These are phyloP conservation scores for Brachypodius melanocephalos DNA, from an alignment of 2,113 vertebrate genomes.

Conservation along the genomic window DNA sequence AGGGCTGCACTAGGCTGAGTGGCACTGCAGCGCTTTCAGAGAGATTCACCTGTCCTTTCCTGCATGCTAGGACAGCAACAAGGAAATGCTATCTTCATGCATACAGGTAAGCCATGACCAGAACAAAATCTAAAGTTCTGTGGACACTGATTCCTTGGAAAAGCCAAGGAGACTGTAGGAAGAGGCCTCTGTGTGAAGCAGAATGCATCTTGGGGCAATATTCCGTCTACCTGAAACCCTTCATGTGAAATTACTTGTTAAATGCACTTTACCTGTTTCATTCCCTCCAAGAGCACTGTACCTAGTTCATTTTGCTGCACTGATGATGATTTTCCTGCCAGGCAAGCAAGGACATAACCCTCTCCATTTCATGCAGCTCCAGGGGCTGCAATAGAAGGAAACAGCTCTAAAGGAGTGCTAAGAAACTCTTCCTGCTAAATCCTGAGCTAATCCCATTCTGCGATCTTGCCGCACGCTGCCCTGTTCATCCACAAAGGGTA, in stretches of 20 bases:
- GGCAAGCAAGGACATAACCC: not conserved
- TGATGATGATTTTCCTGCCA: not conserved
- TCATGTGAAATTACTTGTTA: not conserved
- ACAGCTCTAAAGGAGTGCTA: not conserved
- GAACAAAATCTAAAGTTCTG: not conserved
- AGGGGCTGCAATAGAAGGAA: not conserved
- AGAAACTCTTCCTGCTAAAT: not conserved
- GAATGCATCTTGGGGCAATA: not conserved
- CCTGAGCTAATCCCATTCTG: conserved; percentile 22
- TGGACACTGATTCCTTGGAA: not conserved
- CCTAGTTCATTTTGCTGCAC: not conserved
- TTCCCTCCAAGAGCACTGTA: not conserved
- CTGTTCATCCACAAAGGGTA: not conserved
- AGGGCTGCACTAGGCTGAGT: not conserved
- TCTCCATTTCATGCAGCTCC: not conserved
- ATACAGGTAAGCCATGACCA: not conserved
- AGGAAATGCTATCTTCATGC: not conserved
- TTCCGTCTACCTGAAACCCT: not conserved
- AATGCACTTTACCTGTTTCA: not conserved
- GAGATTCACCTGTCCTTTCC: not conserved
- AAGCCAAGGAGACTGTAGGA: not conserved
- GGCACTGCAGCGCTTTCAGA: not conserved
- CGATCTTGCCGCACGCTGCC: not conserved
- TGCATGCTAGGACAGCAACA: not conserved
- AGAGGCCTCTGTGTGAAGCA: not conserved